Percentiles rank a stretch among this genome's conserved stretches.
These are phyloP conservation scores for Steinernema scapterisci DNA, from an alignment of 2,888 invertebrate genomes.

Conservation along the genomic window DNA sequence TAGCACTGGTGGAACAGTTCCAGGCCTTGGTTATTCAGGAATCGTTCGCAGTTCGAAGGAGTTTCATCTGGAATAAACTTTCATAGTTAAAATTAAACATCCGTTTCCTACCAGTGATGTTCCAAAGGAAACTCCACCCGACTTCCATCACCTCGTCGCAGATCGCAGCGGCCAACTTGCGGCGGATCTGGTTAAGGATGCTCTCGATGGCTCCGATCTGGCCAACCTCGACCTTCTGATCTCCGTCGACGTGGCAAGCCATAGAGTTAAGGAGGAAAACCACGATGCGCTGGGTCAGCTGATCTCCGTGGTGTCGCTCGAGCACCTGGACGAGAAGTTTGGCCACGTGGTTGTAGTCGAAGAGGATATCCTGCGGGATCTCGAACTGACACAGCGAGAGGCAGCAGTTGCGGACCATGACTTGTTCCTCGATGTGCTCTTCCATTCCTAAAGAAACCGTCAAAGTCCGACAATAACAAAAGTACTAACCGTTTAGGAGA, in stretches of 20 bases:
- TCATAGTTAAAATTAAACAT: background rate
- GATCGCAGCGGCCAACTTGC: constrained; percentile 77
- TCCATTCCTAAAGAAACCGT: too few species aligned
- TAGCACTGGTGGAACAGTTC: constrained; percentile 85
- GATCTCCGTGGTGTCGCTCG: constrained; percentile 73
- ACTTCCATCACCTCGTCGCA: constrained; percentile 96
- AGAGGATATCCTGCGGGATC: constrained; percentile 85
- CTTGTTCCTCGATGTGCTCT: constrained; percentile 63
- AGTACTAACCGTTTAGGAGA: constrained; percentile 55
- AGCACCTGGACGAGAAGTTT: constrained; percentile 64
- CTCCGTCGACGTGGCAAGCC: constrained; percentile 92
- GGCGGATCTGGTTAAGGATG: constrained; percentile 79
- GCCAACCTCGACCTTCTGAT: constrained; percentile 87
- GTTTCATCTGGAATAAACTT: constrained; percentile 79
- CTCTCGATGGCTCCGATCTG: constrained; percentile 78
- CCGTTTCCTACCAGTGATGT: constrained; percentile 72
- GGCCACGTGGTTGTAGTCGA: constrained; percentile 65
- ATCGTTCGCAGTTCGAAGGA: constrained; percentile 87
- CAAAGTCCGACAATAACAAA: too few species aligned
- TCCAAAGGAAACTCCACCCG: constrained; percentile 99
- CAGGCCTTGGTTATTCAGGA: constrained; percentile 87
- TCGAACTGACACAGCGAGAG: constrained; percentile 90
- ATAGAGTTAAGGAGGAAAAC: constrained; percentile 91
- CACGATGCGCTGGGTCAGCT: constrained; percentile 89
- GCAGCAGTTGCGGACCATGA: constrained; percentile 93